Evolutionary conservation across 2,888 invertebrate genomes (phyloP).

Genomic region (Cryptophagus acutangulus): DNA sequence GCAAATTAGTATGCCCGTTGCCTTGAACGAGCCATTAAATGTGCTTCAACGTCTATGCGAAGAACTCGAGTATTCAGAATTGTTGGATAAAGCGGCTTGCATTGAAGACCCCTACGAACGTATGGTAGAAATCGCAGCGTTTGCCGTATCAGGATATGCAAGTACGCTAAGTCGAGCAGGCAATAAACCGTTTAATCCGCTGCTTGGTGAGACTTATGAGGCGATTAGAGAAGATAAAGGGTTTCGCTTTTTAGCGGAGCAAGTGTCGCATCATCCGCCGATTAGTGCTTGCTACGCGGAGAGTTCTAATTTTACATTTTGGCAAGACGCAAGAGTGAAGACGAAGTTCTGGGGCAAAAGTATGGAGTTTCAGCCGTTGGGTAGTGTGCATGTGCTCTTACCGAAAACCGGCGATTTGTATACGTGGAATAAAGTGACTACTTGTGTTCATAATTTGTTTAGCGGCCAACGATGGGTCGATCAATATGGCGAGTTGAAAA

Average conservation of each 20-base stretch:
- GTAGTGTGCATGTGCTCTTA: conserved; percentile 60
- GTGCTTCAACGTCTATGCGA: conserved; percentile 78
- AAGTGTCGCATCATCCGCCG: conserved; percentile 83
- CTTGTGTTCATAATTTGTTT: conserved; percentile 80
- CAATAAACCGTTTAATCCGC: conserved; percentile 80
- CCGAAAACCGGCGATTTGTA: conserved; percentile 64
- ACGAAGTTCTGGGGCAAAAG: conserved; percentile 90
- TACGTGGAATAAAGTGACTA: conserved; percentile 76
- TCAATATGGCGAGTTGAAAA: conserved; percentile 77
- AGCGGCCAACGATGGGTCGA: conserved; percentile 82
- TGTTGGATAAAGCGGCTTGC: conserved; percentile 69
- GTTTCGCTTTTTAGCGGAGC: conserved; percentile 74
- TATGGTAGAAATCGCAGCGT: conserved; percentile 72
- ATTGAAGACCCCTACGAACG: conserved; percentile 63
- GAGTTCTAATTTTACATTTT: conserved; percentile 69
- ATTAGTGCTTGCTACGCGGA: conserved; percentile 77
- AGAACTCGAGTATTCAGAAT: conserved; percentile 76
- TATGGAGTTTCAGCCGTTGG: conserved; percentile 82
- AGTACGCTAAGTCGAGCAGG: conserved; percentile 69
- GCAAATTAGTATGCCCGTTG: conserved; percentile 82
- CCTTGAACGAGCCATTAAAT: conserved; percentile 77
- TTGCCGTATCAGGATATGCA: conserved; percentile 77
- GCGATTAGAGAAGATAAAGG: conserved; percentile 72
- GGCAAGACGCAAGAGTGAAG: conserved; percentile 79
- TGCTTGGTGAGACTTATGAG: conserved; percentile 79